Evolutionary conservation across 2,888 invertebrate species (phyloP), one percentile per base, ranked within the genome.

Genomic region (Cheilosia urbana): DNA sequence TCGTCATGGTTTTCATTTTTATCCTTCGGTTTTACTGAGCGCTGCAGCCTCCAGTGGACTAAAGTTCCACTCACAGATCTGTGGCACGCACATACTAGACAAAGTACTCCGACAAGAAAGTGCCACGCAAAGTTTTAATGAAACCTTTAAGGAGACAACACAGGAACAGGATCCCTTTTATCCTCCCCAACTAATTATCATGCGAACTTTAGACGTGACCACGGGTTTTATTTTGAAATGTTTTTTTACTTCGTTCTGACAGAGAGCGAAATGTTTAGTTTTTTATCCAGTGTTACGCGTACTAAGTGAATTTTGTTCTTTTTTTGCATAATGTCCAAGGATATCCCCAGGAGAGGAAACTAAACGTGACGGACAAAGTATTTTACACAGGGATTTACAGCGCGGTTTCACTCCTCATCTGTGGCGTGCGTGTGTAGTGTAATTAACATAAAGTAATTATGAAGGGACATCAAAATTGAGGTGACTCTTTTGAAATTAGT

Each of bases 391-490:
- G 19, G 63, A 75, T 58, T 84, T 66, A 58, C 49, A 49, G 57
- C 13, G 55, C 51, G 47, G 57, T 40, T 68, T 47, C 42, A 40
- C 15, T 49, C 13, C n/a, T 11, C 45, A 2, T 21, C 49, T 79
- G 15, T 27, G 5, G 19, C 15, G 13, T 21, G 24, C n/a, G 2
- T n/a, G 24, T 24, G 24, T 11, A 37, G n/a, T 27, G 57, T 37
- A 51, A 84, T 84, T 84, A 80, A 68, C 84, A 76, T 84, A 84
- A 84, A 84, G 80, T 79, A 84, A 84, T 84, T 84, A 84, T 69
- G 75, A 75, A 65, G 66, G 63, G 69, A 65, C 80, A 80, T 69
- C 63, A 63, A 55, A 75, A 69, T 77, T 45, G 19, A 69, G 66
- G 24, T 47, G 62, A 53, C 62, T 63, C 62, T 62, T 62, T 62